Conservation (phyloP, 2,888 invertebrate genomes). For the Nesidiocoris tenuis region DNA sequence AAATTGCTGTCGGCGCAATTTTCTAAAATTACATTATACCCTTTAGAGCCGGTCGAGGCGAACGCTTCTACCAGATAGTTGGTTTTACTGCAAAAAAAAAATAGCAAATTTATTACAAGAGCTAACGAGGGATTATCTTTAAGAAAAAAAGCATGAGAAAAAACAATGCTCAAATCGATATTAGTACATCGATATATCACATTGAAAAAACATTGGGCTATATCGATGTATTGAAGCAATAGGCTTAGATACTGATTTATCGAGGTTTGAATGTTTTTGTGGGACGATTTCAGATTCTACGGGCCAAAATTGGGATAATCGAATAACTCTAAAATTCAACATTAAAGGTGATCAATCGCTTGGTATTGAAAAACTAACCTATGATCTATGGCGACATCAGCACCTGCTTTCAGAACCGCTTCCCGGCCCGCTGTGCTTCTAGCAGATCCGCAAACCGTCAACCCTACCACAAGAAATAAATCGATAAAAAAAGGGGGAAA, state of each 20-base stretch:
- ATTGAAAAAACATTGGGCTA: no score
- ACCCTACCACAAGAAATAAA: conserved; percentile 1
- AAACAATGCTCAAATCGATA: not conserved
- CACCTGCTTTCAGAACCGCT: conserved; percentile 56
- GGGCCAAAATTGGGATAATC: no score
- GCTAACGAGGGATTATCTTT: no score
- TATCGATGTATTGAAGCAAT: no score
- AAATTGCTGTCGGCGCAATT: conserved; percentile 62
- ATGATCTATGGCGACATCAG: conserved; percentile 58
- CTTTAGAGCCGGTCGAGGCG: conserved; percentile 54
- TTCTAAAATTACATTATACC: conserved; percentile 60
- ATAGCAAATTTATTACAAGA: not conserved
- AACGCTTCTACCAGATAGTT: conserved; percentile 56
- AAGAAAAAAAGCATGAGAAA: no score
- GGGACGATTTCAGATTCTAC: no score
- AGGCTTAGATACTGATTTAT: no score
- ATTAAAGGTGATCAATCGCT: no score
- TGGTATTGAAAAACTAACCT: conserved; percentile 51
- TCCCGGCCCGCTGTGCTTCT: conserved; percentile 57
- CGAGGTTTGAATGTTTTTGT: no score
- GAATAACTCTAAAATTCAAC: no score
- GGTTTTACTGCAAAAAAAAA: conserved; percentile 51
- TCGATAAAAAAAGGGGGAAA: no score
- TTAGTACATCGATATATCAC: no score
- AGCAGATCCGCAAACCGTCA: conserved; percentile 59